Percentiles rank a stretch among this genome's conserved stretches.
phyloP scores from a whole-genome alignment of 1,140 invertebrate genomes.

The Drosophila saltans region DNA sequence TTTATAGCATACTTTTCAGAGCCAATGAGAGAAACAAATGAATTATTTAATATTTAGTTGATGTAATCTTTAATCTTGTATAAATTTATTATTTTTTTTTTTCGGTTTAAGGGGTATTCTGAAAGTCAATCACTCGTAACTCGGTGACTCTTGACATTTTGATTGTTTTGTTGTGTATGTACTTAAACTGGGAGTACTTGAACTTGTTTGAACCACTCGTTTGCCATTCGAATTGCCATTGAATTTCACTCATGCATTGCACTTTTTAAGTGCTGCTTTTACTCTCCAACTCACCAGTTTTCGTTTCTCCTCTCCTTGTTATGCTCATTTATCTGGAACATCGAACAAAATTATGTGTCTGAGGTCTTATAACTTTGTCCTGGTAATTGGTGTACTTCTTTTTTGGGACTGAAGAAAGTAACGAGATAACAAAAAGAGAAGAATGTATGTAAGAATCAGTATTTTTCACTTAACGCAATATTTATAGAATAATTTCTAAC shows the following conservation, averaged over 20 bases:
- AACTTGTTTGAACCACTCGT: conserved; percentile 39
- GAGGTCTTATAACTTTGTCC: background rate
- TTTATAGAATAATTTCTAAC: background rate
- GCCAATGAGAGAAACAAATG: background rate
- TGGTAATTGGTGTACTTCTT: conserved; percentile 9
- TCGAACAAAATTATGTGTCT: conserved; percentile 31
- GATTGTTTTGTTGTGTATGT: conserved; percentile 17
- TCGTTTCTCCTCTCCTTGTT: background rate
- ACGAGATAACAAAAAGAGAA: too few relatives aligned
- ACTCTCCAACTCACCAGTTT: background rate
- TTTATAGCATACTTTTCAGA: conserved; percentile 8
- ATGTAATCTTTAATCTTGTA: background rate
- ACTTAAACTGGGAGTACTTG: conserved; percentile 30
- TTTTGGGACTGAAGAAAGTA: background rate
- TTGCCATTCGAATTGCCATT: conserved; percentile 37
- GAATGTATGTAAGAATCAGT: too few relatives aligned
- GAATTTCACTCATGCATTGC: conserved; percentile 26
- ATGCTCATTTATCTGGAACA: conserved; percentile 28
- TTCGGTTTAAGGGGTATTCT: background rate
- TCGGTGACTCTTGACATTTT: conserved; percentile 24
- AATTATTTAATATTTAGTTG: conserved; percentile 1
- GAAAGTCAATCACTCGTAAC: conserved; percentile 26
- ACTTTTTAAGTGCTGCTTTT: conserved; percentile 8
- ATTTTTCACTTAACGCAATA: too few relatives aligned
- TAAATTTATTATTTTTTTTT: background rate